These are phyloP conservation scores for Sinella curviseta DNA, from an alignment of 1,140 invertebrate species.

Conservation along the genomic window DNA sequence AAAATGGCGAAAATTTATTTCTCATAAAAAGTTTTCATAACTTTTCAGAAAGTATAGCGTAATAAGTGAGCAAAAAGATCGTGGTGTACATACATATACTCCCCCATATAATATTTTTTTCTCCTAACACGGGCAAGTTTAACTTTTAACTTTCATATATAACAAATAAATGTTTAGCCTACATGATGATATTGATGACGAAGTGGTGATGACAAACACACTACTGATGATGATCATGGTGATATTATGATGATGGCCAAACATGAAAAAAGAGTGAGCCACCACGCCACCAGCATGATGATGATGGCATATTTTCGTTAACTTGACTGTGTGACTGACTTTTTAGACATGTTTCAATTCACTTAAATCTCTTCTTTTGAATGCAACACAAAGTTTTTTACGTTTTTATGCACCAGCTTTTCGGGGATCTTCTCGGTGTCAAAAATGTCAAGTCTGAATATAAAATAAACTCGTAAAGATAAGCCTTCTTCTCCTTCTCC, in stretches of 20 bases:
- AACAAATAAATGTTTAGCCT: too few species aligned
- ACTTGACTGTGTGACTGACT: constrained; percentile 7
- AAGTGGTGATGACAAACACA: too few species aligned
- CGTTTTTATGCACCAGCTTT: background rate
- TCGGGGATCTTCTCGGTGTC: constrained; percentile 10
- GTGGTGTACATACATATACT: too few species aligned
- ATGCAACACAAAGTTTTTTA: background rate
- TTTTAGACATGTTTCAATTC: constrained; percentile 19
- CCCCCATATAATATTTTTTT: too few species aligned
- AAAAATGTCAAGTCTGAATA: constrained; percentile 25
- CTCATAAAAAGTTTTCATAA: too few species aligned
- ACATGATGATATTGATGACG: too few species aligned
- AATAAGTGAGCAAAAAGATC: too few species aligned
- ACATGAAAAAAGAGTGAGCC: background rate
- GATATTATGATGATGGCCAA: constrained; percentile 7
- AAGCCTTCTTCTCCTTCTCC: constrained; percentile 8
- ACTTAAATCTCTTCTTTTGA: constrained; percentile 14
- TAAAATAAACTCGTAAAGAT: constrained; percentile 28
- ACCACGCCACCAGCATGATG: background rate
- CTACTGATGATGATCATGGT: background rate
- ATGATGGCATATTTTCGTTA: background rate
- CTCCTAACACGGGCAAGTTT: too few species aligned
- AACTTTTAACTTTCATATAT: too few species aligned
- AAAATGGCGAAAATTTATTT: too few species aligned
- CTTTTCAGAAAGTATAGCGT: too few species aligned